phyloP scores from a whole-genome alignment of 2,113 vertebrate genomes.

The Heloderma charlesbogerti region DNA sequence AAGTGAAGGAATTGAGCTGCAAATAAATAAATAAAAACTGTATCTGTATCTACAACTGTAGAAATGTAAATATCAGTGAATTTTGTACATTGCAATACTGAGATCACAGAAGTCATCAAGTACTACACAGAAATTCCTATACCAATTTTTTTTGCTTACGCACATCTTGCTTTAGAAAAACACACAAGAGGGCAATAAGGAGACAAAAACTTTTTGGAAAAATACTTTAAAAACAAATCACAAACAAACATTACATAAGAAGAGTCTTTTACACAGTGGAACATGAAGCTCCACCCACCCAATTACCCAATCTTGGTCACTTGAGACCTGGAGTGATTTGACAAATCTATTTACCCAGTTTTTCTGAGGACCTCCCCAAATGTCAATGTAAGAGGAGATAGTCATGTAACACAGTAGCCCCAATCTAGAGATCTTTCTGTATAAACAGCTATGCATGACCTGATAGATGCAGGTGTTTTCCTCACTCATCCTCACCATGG shows the following conservation, averaged over 20 bases:
- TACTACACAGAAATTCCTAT: neutral
- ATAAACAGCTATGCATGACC: neutral
- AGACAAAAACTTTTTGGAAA: conserved; percentile 68
- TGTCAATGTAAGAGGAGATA: neutral
- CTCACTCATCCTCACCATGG: neutral
- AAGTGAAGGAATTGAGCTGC: neutral
- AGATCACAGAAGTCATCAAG: neutral
- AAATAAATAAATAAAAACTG: neutral
- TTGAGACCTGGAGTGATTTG: neutral
- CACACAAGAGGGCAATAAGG: conserved; percentile 79
- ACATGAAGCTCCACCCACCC: conserved; percentile 9
- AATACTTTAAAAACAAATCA: conserved; percentile 73
- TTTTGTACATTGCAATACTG: neutral
- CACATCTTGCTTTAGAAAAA: conserved; percentile 44
- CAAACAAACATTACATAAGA: conserved; percentile 75
- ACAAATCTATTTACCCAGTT: neutral
- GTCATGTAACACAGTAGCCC: neutral
- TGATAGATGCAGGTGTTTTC: neutral
- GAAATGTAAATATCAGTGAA: neutral
- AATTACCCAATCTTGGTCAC: neutral
- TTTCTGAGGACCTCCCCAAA: neutral
- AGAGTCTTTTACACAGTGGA: conserved; percentile 60
- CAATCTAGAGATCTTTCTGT: neutral
- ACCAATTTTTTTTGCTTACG: too few species aligned
- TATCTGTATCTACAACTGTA: neutral